phyloP scores from a whole-genome alignment of 2,888 invertebrate genomes.

The Drosophila histrio region DNA sequence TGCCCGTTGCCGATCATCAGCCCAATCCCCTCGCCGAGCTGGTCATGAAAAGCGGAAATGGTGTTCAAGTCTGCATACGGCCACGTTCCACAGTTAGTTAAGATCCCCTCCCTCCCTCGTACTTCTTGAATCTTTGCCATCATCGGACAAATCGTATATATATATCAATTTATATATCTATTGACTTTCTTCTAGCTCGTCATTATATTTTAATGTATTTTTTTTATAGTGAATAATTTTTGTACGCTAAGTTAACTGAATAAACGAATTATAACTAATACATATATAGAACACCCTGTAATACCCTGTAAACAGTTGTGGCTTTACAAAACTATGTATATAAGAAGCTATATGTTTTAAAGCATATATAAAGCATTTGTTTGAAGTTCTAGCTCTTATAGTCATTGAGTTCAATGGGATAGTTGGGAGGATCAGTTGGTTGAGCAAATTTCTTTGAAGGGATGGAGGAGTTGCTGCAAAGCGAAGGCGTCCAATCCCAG shows the following conservation, averaged over 20 bases:
- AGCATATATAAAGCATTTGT: no score
- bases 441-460: no score
- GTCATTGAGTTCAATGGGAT: not conserved
- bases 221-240: not conserved
- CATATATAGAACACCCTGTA: no score
- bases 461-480: no score
- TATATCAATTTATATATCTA: not conserved
- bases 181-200: not conserved
- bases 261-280: not conserved
- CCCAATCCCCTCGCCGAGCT: conserved; percentile 78
- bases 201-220: not conserved
- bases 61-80: conserved; percentile 78
- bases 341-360: no score
- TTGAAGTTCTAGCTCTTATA: not conserved
- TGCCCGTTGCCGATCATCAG: conserved; percentile 74
- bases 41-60: conserved; percentile 82
- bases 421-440: not conserved
- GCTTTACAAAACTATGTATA: no score
- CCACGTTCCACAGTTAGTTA: conserved; percentile 44
- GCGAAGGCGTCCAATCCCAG: no score
- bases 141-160: not conserved
- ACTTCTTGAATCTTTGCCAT: not conserved
- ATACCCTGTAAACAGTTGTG: no score
- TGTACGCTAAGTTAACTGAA: not conserved
- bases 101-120: not conserved